Evolutionary conservation across 2,888 invertebrate species (phyloP).

Genomic region (Trichopria drosophilae): DNA sequence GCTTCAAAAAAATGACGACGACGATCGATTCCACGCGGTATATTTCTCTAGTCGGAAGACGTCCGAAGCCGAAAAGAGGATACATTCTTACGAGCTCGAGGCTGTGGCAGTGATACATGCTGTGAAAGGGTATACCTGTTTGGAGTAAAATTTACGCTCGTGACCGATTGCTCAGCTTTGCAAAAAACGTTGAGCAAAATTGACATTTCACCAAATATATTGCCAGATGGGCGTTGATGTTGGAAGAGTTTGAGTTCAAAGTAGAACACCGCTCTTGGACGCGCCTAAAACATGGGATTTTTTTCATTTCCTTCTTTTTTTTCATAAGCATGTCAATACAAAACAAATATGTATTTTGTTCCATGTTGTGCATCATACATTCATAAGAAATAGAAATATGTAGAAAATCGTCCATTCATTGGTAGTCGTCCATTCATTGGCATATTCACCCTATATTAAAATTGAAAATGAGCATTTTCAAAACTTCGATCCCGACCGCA

Average conservation of each 20-base stretch:
- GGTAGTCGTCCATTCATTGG: too few species aligned
- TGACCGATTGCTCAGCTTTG: conserved; percentile 23
- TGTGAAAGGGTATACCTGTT: conserved; percentile 14
- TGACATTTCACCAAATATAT: conserved; percentile 6
- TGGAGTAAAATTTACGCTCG: conserved; percentile 8
- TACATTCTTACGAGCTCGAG: conserved; percentile 23
- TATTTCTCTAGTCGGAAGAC: conserved; percentile 15
- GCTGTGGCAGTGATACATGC: conserved; percentile 11
- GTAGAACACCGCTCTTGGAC: conserved; percentile 19
- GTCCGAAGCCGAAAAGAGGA: conserved; percentile 1
- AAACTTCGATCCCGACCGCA: too few species aligned
- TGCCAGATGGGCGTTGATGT: conserved; percentile 15
- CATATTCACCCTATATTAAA: too few species aligned
- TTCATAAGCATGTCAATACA: too few species aligned
- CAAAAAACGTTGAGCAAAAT: conserved; percentile 16
- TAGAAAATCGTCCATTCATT: too few species aligned
- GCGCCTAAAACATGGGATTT: conserved; percentile 13
- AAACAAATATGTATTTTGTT: too few species aligned
- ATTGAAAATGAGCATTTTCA: too few species aligned
- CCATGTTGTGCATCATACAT: too few species aligned
- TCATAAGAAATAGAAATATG: too few species aligned
- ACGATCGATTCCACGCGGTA: conserved; percentile 6
- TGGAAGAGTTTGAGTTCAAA: conserved; percentile 16
- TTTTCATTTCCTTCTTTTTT: too few species aligned
- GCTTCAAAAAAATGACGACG: conserved; percentile 4